Evolutionary conservation across 1,140 invertebrate genomes (phyloP), one percentile per base, ranked within the genome.

Genomic region (Brachionus plicatilis): DNA sequence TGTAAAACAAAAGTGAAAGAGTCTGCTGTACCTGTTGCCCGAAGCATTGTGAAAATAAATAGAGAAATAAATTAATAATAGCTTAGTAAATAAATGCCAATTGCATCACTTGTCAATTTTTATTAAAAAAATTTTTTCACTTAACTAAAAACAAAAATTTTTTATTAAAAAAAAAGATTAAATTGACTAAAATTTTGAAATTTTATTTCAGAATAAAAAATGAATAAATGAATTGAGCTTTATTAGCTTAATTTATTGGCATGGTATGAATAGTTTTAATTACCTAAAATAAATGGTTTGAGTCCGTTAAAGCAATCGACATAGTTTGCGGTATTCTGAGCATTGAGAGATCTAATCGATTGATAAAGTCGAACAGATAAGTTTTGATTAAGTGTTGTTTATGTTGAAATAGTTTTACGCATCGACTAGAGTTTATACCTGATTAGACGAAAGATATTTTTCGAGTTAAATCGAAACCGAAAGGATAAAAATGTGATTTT

Each of bases 361-460:
- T 68, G 66, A 68, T 68, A 68, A 68, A 68, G 29, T 68, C 33
- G 3, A 68, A 68, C 33, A 68, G 66, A 68, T 68, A 68, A 68
- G 33, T 68, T 20, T 33, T 72, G 33, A 41, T 72, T 72, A 41
- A 43, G 17, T 41, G 17, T 72, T 72, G 68, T 41, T 72, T 72
- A 43, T 41, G 29, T 43, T 41, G 33, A 43, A 72, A 72, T 72
- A 72, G 33, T 43, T 72, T 72, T 72, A 72, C 68, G 68, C 68
- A 72, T 72, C 68, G 41, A 43, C 7, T 72, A 72, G 41, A 72
- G 17, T 72, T 72, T 72, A 41, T 72, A 72, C 68, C 68, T 72
- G 68, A 72, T 72, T 72, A 72, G 9, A 43, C 37, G 33, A 72
- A 72, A 41, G 68, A 41, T 72, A 72, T 72, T 72, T 72, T 72